Base-by-base conservation (phyloP, 2,113 vertebrate genomes). In the Paramisgurnus dabryanus region DNA sequence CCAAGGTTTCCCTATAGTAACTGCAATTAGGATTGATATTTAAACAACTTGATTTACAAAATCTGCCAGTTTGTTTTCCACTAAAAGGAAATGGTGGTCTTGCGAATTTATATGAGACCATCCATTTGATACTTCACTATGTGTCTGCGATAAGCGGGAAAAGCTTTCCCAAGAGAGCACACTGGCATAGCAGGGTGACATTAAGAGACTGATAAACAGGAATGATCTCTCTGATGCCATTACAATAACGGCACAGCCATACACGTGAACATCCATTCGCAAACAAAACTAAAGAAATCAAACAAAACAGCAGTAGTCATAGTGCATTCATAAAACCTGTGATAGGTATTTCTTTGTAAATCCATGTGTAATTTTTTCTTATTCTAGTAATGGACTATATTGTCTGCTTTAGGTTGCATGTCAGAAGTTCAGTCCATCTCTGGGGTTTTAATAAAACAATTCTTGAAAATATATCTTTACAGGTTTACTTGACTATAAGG, bases 301-400 rank as follows among this genome's bases (percentile, higher is more conserved):
- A 80, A 83, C 15, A 82, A 86, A 89, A 87, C 70, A 34, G 82
- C 86, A 91, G 88, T 90, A 91, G 90, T 91, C 90, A 87, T 89
- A 87, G 86, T 86, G 82, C 84, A 87, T 88, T 91, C 87, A 89
- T 85, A 90, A 86, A 90, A 89, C 86, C 89, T 86, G 89, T 79
- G 86, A 88, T 67, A 86, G 57, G 50, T 84, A 67, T 58, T 82
- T 63, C 74, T 72, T 78, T 58, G 45, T 89, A 79, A 84, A 87
- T 87, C 84, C 84, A 84, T 76, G 87, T 81, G 87, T 85, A 84
- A 69, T 71, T 81, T 58, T 80, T 86, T 86, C 83, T 88, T 88
- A 81, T 80, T 87, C 86, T 89, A 86, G 86, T 87, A 70, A 80
- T 67, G 64, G 57, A 72, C 34, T 66, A 77, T 6, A 40, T 73